phyloP scores from a whole-genome alignment of 2,113 vertebrate genomes.

The Platysternon megacephalum region DNA sequence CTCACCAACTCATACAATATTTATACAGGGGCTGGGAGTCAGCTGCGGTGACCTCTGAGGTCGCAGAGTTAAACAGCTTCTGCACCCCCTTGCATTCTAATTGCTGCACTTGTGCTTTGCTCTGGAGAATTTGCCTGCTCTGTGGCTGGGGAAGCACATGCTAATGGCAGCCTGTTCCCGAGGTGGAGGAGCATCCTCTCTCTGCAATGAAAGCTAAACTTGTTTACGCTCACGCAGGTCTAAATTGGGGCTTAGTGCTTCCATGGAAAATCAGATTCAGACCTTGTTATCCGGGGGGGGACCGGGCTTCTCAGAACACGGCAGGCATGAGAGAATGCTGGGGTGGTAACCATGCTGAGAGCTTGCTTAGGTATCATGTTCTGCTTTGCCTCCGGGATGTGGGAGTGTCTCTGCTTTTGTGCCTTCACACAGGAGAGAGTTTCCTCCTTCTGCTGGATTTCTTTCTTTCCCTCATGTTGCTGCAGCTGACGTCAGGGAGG shows the following conservation, averaged over 20 bases:
- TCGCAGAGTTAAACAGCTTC: slow-evolving; percentile 90
- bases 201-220: slow-evolving; percentile 48
- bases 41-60: slow-evolving; percentile 85
- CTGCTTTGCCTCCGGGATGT: neutral
- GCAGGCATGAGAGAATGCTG: neutral
- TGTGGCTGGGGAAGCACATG: slow-evolving; percentile 71
- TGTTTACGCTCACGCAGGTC: slow-evolving; percentile 46
- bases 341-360: neutral
- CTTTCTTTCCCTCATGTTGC: neutral
- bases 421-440: neutral
- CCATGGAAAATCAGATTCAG: neutral
- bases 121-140: slow-evolving; percentile 79
- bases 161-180: slow-evolving; percentile 78
- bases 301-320: neutral
- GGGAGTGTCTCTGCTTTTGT: neutral
- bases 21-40: slow-evolving; percentile 87
- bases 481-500: neutral
- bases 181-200: slow-evolving; percentile 48
- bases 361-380: neutral
- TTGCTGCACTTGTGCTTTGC: slow-evolving; percentile 86
- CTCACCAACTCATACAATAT: slow-evolving; percentile 87
- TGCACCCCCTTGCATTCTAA: slow-evolving; percentile 86
- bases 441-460: neutral
- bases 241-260: neutral
- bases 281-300: accelerated